Percentiles rank a stretch among this genome's conserved stretches.
Conservation (phyloP, 2,113 vertebrate species). For the Syngnathus floridae region DNA sequence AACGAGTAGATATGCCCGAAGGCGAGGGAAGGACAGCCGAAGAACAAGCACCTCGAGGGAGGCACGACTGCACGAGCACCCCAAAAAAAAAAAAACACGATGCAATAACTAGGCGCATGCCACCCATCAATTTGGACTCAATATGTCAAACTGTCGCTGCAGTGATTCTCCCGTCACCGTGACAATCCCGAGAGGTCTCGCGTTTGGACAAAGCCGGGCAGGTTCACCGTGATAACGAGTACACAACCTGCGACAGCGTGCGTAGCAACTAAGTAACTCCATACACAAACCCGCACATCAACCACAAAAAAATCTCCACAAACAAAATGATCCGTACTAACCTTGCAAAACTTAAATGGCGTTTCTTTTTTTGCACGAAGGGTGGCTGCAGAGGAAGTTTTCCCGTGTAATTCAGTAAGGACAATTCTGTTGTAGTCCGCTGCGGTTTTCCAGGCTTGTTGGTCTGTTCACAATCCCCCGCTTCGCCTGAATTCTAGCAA, state of each 20-base stretch:
- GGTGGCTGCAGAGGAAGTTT: conserved; percentile 5
- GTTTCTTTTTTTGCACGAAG: not conserved
- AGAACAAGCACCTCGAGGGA: not conserved
- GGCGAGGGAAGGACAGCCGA: conserved; percentile 4
- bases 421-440: conserved; percentile 12
- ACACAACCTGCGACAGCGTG: conserved; percentile 39
- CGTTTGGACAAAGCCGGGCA: conserved; percentile 41
- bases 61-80: conserved; percentile 12
- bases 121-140: not conserved
- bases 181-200: not conserved
- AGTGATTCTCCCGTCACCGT: not conserved
- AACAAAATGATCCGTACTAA: conserved; percentile 19
- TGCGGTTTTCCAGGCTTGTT: conserved; percentile 14
- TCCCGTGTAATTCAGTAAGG: not conserved
- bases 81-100: conserved; percentile 2
- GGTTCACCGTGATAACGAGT: conserved; percentile 21
- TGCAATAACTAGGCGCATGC: not conserved
- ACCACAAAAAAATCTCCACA: not conserved
- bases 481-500: conserved; percentile 25
- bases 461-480: conserved; percentile 43
- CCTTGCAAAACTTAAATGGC: conserved; percentile 7
- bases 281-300: conserved; percentile 29
- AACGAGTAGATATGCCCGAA: conserved; percentile 11
- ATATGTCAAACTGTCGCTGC: not conserved
- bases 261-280: conserved; percentile 57